phyloP scores from a whole-genome alignment of 2,113 vertebrate genomes.

The Bos javanicus region DNA sequence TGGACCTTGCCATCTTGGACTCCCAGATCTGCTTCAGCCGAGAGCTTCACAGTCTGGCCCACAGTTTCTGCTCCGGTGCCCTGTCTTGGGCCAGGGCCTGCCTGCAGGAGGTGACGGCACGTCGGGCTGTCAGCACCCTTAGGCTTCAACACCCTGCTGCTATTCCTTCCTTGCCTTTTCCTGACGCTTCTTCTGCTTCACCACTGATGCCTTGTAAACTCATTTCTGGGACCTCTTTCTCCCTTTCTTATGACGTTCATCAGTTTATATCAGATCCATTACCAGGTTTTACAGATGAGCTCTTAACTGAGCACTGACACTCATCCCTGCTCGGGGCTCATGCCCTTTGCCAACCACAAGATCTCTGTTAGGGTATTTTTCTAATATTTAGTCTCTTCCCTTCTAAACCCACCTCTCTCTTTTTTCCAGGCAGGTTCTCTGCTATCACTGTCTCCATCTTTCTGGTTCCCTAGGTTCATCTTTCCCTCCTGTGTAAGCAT shows the following conservation, averaged over 20 bases:
- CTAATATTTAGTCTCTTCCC: not conserved
- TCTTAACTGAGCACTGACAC: not conserved
- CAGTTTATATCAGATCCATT: not conserved
- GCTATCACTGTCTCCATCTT: not conserved
- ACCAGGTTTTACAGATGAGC: not conserved
- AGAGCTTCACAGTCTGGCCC: not conserved
- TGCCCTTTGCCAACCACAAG: not conserved
- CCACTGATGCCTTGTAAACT: not conserved
- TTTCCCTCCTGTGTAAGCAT: not conserved
- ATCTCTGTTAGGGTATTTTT: not conserved
- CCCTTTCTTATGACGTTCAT: not conserved
- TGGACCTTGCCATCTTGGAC: not conserved
- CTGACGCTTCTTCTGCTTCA: not conserved
- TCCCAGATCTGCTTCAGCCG: not conserved
- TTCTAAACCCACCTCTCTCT: not conserved
- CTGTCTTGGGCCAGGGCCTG: not conserved
- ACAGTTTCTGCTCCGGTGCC: not conserved
- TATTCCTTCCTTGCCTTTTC: not conserved
- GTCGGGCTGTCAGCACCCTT: not conserved
- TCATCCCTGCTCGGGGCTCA: not conserved
- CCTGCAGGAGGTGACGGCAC: not conserved
- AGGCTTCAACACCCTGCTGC: not conserved
- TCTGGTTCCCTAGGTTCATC: not conserved
- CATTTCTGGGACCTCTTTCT: not conserved
- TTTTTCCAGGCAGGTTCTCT: not conserved